Percentiles rank a stretch among this genome's conserved stretches.
Evolutionary conservation across 1,140 invertebrate genomes (phyloP).

Genomic region (Drosophila bipectinata): DNA sequence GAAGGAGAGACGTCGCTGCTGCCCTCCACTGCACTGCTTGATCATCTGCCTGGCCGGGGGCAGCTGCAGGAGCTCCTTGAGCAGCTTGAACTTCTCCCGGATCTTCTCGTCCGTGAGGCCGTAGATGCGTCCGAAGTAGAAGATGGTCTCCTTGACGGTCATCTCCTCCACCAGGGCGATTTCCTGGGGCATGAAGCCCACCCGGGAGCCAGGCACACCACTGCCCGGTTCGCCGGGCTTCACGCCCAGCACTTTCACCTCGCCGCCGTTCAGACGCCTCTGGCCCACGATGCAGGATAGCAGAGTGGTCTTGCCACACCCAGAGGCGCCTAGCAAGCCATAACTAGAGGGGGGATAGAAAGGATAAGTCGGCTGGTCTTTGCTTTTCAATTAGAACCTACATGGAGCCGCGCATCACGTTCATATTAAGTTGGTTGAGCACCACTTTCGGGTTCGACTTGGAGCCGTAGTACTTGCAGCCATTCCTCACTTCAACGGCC

Average conservation of each 20-base stretch:
- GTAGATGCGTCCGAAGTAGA: conserved; percentile 95
- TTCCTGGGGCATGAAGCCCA: conserved; percentile 96
- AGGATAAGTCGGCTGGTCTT: conserved; percentile 4
- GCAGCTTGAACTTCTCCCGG: conserved; percentile 87
- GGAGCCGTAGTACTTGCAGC: conserved; percentile 86
- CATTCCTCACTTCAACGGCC: conserved; percentile 85
- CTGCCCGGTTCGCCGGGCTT: conserved; percentile 89
- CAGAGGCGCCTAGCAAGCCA: conserved; percentile 93
- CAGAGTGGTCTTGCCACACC: conserved; percentile 93
- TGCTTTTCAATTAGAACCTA: conserved; percentile 83
- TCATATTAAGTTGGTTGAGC: conserved; percentile 86
- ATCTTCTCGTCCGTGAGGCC: conserved; percentile 89
- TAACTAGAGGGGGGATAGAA: conserved; percentile 86
- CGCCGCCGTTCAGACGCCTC: conserved; percentile 89
- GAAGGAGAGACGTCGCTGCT: conserved; percentile 94
- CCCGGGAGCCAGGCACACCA: conserved; percentile 91
- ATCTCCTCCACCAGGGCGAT: conserved; percentile 95
- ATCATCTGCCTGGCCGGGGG: conserved; percentile 87
- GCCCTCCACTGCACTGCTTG: conserved; percentile 92
- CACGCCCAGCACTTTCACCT: conserved; percentile 91
- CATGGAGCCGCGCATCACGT: conserved; percentile 86
- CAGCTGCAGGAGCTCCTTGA: conserved; percentile 90
- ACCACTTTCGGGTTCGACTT: conserved; percentile 85
- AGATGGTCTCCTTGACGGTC: conserved; percentile 92
- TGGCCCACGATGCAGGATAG: conserved; percentile 94